Evolutionary conservation across 2,888 invertebrate species (phyloP).

Genomic region (Polyploca ridens): DNA sequence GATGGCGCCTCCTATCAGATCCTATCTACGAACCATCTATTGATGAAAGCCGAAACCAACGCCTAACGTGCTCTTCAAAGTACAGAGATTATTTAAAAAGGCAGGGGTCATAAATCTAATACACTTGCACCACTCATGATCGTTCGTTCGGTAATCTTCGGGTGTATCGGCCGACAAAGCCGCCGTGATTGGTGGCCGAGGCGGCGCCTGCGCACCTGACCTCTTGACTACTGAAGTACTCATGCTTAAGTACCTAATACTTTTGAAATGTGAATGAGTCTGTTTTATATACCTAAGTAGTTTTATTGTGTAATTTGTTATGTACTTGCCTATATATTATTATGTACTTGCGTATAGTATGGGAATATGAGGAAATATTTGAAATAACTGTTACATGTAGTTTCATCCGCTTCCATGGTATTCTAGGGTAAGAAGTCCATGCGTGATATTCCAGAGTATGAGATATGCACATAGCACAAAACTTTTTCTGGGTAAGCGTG

Average conservation of each 20-base stretch:
- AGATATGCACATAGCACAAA: no score
- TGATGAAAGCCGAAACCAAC: slow-evolving; percentile 6
- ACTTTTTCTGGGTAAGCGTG: no score
- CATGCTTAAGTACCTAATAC: slow-evolving; percentile 13
- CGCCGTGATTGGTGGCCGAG: slow-evolving; percentile 29
- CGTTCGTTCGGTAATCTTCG: slow-evolving; percentile 41
- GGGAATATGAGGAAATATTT: neutral
- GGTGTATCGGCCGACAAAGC: slow-evolving; percentile 46
- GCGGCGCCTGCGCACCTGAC: slow-evolving; percentile 58
- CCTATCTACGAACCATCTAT: neutral
- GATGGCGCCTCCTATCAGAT: neutral
- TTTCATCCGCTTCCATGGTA: no score
- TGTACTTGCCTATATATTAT: no score
- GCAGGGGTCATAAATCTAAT: slow-evolving; percentile 13
- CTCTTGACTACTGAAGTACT: slow-evolving; percentile 47
- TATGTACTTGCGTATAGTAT: neutral
- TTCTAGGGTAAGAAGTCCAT: no score
- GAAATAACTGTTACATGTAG: no score
- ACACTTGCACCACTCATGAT: slow-evolving; percentile 3
- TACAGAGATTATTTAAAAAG: slow-evolving; percentile 2
- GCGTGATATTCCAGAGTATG: no score
- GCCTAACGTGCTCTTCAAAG: neutral
- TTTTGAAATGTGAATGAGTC: slow-evolving; percentile 20
- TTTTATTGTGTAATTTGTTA: neutral
- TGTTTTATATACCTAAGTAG: slow-evolving; percentile 2